Evolutionary conservation across 2,797 vertebrate genomes (phyloP), one percentile per base, ranked within the genome.

Genomic region (Macropodus opercularis): DNA sequence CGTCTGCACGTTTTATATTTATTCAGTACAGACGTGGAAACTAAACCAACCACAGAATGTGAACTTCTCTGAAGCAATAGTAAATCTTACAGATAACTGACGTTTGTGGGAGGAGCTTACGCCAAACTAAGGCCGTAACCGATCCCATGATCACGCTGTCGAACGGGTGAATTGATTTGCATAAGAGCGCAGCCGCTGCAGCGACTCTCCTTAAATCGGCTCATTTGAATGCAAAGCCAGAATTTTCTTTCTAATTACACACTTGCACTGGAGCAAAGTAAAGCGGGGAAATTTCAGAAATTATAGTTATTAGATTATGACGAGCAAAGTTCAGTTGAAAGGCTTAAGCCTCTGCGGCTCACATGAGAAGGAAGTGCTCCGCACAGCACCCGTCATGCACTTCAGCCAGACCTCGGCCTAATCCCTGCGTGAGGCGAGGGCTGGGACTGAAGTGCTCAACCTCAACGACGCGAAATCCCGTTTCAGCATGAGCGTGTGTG

Each of bases 271-370:
- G 75, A 83, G 83, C 77, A 83, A 59, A 83, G 79, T 80, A 67
- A 80, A 85, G 85, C 77, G 63, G 79, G 79, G 67, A 55, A 77
- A 56, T 63, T 79, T 85, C 69, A 71, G 75, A 86, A 86, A 86
- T 85, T 81, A 82, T 60, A 83, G 81, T 88, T 83, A 87, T 87
- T 85, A 84, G 81, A 83, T 85, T 85, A 82, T 77, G 69, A 76
- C 36, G 71, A 83, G 77, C 69, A 85, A 72, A 85, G 81, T 88
- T 85, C 74, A 64, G 78, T 48, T 62, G 75, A 84, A 79, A 77
- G 63, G 70, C 66, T 85, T 85, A 84, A 79, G 65, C 77, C 60
- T 78, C 56, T 49, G 68, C 73, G 75, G 73, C 57, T 79, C 60
- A 62, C 64, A 58, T 35, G 73, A 77, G 72, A 72, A 58, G 24